These are phyloP conservation scores for Cremastinae sp. DNA, from an alignment of 2,888 invertebrate species.

Conservation along the genomic window DNA sequence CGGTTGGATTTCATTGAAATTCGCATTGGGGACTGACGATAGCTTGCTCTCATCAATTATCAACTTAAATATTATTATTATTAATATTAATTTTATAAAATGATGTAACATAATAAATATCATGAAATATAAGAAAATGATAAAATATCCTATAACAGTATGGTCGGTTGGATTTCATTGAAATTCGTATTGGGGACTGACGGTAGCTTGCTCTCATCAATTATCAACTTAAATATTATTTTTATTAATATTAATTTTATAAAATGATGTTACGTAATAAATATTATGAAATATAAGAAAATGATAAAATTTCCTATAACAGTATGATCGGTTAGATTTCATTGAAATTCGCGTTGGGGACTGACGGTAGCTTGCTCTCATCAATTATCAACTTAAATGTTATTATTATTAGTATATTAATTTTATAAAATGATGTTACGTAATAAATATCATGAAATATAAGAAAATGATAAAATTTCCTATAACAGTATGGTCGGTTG, in stretches of 20 bases:
- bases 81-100: too few species aligned
- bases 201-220: conserved; percentile 39
- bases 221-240: too few species aligned
- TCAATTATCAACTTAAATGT: too few species aligned
- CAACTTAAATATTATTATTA: too few species aligned
- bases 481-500: conserved; percentile 9
- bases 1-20: conserved; percentile 52
- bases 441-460: too few species aligned
- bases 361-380: conserved; percentile 44
- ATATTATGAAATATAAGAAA: background rate
- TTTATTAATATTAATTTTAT: too few species aligned
- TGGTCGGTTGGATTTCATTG: conserved; percentile 42
- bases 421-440: too few species aligned
- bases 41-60: too few species aligned
- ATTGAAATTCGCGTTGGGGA: conserved; percentile 54
- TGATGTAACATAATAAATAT: too few species aligned
- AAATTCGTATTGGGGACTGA: conserved; percentile 52
- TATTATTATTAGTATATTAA: too few species aligned
- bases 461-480: conserved; percentile 2
- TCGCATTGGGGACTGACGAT: conserved; percentile 47
- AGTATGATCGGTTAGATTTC: conserved; percentile 26
- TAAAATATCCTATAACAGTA: conserved; percentile 12
- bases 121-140: background rate
- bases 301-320: conserved; percentile 7
- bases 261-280: too few species aligned